phyloP scores from a whole-genome alignment of 2,888 invertebrate species.

The Drosophila villosipedis region DNA sequence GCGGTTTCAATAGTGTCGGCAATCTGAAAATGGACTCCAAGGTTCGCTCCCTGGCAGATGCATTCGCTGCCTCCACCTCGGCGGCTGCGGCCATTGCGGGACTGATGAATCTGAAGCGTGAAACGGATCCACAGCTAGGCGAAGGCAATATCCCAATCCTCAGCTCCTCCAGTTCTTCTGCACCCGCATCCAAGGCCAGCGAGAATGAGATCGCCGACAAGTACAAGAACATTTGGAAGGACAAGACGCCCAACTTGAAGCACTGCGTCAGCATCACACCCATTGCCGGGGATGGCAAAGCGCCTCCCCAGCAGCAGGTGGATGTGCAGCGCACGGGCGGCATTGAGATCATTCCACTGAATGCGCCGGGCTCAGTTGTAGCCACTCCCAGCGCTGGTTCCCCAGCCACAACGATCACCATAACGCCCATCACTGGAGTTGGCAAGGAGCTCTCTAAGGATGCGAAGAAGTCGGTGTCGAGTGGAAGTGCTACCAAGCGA shows the following conservation, averaged over 20 bases:
- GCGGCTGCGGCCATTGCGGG: constrained; percentile 72
- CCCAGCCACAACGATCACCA: constrained; percentile 92
- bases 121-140: constrained; percentile 59
- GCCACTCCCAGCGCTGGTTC: constrained; percentile 86
- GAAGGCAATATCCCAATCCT: constrained; percentile 21
- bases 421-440: constrained; percentile 89
- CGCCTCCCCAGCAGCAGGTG: constrained; percentile 35
- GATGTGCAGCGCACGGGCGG: constrained; percentile 82
- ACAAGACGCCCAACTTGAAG: constrained; percentile 82
- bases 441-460: constrained; percentile 59
- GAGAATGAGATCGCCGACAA: constrained; percentile 83
- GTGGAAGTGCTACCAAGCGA: constrained; percentile 55
- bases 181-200: constrained; percentile 48
- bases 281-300: constrained; percentile 68
- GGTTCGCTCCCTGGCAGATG: constrained; percentile 63
- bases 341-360: constrained; percentile 94
- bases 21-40: constrained; percentile 74
- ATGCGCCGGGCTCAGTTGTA: constrained; percentile 83
- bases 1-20: constrained; percentile 43
- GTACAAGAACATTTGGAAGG: constrained; percentile 85
- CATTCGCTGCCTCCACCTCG: constrained; percentile 74
- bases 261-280: constrained; percentile 84
- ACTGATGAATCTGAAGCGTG: constrained; percentile 63
- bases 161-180: constrained; percentile 18
- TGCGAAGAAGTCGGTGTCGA: constrained; percentile 47